phyloP scores from a whole-genome alignment of 2,888 invertebrate species.

The Axea sp. region DNA sequence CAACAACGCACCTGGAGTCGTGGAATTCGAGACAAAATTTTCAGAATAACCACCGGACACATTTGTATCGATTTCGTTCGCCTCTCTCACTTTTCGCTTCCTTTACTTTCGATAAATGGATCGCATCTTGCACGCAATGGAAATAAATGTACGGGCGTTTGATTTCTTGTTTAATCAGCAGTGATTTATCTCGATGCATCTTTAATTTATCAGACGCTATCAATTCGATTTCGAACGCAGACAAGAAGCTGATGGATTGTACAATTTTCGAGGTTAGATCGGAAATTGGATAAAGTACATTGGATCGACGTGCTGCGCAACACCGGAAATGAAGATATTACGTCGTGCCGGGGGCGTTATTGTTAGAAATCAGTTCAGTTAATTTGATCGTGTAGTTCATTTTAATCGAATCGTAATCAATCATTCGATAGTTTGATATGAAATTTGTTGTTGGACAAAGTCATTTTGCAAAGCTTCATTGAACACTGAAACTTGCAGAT shows the following conservation, averaged over 20 bases:
- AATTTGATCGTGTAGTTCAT: slow-evolving; percentile 3
- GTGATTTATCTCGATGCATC: slow-evolving; percentile 51
- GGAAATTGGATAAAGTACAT: slow-evolving; percentile 48
- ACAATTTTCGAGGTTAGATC: slow-evolving; percentile 44
- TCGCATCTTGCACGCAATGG: slow-evolving; percentile 11
- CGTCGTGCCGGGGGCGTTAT: not conserved
- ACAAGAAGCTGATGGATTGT: slow-evolving; percentile 41
- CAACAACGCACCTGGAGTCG: no score
- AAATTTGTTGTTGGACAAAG: no score
- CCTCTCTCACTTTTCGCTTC: no score
- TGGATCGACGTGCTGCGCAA: slow-evolving; percentile 21
- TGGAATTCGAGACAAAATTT: no score
- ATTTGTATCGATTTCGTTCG: no score
- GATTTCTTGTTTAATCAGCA: slow-evolving; percentile 36
- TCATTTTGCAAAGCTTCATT: no score
- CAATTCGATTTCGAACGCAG: slow-evolving; percentile 25
- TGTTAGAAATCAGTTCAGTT: slow-evolving; percentile 2
- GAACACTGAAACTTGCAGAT: no score
- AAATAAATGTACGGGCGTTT: slow-evolving; percentile 34
- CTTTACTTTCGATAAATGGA: slow-evolving; percentile 17
- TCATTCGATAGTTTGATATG: no score
- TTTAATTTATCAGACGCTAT: slow-evolving; percentile 30
- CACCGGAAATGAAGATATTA: slow-evolving; percentile 43
- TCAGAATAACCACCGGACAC: no score
- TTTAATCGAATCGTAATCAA: not conserved